phyloP scores from a whole-genome alignment of 2,888 invertebrate species.

The Sinotaia quadrata region DNA sequence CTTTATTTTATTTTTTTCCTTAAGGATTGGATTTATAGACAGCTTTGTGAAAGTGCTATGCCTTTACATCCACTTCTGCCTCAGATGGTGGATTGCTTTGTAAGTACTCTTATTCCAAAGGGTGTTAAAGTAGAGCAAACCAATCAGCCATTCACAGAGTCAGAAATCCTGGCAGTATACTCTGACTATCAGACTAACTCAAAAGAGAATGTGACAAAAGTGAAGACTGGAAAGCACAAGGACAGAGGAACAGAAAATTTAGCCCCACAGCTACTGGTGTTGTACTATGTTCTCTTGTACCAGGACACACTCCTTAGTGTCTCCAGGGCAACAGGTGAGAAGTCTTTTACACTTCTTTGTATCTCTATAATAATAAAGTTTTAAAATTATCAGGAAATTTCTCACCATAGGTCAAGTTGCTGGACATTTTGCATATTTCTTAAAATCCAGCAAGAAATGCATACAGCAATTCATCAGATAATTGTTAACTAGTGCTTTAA shows the following conservation, averaged over 20 bases:
- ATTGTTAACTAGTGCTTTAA: too few species aligned
- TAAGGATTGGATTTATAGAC: constrained; percentile 89
- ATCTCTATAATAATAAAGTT: too few species aligned
- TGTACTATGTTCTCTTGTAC: constrained; percentile 93
- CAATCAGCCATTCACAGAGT: constrained; percentile 92
- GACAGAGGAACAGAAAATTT: constrained; percentile 69
- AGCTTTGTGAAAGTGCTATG: constrained; percentile 89
- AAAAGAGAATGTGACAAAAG: background rate
- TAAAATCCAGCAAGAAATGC: too few species aligned
- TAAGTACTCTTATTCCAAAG: constrained; percentile 85
- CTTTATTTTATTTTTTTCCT: constrained; percentile 1
- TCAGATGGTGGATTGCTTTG: constrained; percentile 93
- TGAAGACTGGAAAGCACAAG: background rate
- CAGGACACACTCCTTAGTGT: constrained; percentile 86
- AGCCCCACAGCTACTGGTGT: constrained; percentile 88
- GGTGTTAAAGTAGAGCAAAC: constrained; percentile 78
- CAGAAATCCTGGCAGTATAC: constrained; percentile 81
- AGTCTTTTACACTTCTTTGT: too few species aligned
- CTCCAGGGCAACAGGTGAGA: constrained; percentile 69
- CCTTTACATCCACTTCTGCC: constrained; percentile 95
- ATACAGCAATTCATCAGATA: too few species aligned
- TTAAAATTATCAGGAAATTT: too few species aligned
- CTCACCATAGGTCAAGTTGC: too few species aligned
- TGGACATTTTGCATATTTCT: too few species aligned
- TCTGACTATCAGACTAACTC: constrained; percentile 31